A percentile compares a stretch with the other conserved stretches of the same genome.
phyloP scores from a whole-genome alignment of 2,888 invertebrate species.

The Siphonodentalium dalli region DNA sequence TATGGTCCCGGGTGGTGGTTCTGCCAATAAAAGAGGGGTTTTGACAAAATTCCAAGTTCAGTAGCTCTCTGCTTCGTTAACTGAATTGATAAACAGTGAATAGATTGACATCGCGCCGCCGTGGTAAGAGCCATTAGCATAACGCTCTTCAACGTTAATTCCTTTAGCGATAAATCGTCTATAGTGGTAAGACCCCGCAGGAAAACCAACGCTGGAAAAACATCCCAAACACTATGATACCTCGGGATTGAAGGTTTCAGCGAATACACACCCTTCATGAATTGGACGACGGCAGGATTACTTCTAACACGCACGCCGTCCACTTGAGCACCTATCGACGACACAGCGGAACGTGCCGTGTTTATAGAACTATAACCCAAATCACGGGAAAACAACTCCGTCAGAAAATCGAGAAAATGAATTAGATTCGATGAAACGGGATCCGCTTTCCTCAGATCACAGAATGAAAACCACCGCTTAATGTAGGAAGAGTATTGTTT shows the following conservation, averaged over 20 bases:
- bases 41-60: too few species aligned
- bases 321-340: neutral
- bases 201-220: slow-evolving; percentile 4
- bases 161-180: neutral
- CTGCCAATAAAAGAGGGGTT: too few species aligned
- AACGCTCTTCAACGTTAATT: neutral
- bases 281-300: slow-evolving; percentile 1
- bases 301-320: slow-evolving; percentile 5
- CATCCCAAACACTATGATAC: slow-evolving; percentile 9
- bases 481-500: neutral
- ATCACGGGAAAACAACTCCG: slow-evolving; percentile 1
- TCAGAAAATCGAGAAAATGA: slow-evolving; percentile 6
- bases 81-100: too few species aligned
- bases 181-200: neutral
- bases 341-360: slow-evolving; percentile 9
- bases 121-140: neutral
- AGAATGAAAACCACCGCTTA: neutral
- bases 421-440: slow-evolving; percentile 1
- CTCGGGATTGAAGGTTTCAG: neutral
- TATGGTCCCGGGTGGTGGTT: too few species aligned
- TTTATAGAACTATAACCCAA: slow-evolving; percentile 12
- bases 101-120: too few species aligned
- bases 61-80: too few species aligned
- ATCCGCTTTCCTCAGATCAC: neutral
- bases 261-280: slow-evolving; percentile 10